A percentile compares a stretch with the other conserved stretches of the same genome.
These are phyloP conservation scores for Muscicapa adusta DNA, from an alignment of 2,113 vertebrate species.

Conservation along the genomic window DNA sequence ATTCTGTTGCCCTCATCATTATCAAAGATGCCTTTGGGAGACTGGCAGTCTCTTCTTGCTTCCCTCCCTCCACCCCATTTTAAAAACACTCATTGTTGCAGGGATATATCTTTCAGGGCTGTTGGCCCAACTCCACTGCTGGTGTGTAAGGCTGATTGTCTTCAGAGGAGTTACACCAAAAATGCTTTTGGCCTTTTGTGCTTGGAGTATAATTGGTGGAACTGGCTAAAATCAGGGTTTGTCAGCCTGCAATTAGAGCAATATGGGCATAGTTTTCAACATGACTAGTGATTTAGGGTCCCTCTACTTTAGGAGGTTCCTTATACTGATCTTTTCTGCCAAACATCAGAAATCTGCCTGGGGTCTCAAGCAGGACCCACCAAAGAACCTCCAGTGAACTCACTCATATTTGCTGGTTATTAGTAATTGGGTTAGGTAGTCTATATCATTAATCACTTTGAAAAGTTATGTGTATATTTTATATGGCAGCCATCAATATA, in stretches of 20 bases:
- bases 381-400: background rate
- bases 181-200: conserved; percentile 39
- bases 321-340: background rate
- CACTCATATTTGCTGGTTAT: background rate
- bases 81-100: conserved; percentile 40
- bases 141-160: conserved; percentile 25
- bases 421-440: background rate
- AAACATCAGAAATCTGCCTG: background rate
- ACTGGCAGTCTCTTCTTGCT: conserved; percentile 31
- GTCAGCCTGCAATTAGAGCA: background rate
- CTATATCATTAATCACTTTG: background rate
- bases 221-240: background rate
- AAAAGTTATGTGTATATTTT: background rate
- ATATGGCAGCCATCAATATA: background rate
- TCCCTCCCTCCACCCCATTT: conserved; percentile 20
- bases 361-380: background rate
- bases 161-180: conserved; percentile 22
- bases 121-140: conserved; percentile 33
- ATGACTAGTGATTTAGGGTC: background rate
- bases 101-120: background rate
- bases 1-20: background rate
- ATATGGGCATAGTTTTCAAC: background rate
- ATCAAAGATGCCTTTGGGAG: background rate
- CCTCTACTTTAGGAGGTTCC: background rate
- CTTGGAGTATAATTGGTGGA: conserved; percentile 48